Evolutionary conservation across 2,113 vertebrate species (phyloP).

Genomic region (Corythornis cristatus): DNA sequence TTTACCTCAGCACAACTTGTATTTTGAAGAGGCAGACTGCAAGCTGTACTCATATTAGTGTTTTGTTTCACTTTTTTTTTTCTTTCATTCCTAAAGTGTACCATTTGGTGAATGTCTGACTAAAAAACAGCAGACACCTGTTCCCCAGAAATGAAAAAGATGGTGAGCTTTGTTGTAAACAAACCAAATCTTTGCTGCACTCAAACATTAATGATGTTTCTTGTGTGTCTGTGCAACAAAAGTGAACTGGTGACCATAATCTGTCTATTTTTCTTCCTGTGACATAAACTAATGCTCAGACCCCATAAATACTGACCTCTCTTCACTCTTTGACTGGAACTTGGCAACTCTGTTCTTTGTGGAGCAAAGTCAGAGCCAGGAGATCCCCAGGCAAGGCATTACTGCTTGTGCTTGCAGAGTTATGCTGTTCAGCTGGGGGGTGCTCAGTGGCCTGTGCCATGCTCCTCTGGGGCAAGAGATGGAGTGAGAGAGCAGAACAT

Average conservation of each 20-base stretch:
- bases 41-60: not conserved
- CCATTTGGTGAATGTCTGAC: not conserved
- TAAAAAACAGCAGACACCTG: not conserved
- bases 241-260: not conserved
- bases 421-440: not conserved
- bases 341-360: not conserved
- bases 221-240: not conserved
- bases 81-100: not conserved
- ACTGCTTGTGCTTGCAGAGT: not conserved
- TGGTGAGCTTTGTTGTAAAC: not conserved
- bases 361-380: not conserved
- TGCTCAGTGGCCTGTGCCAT: accelerated
- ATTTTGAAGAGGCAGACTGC: not conserved
- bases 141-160: not conserved
- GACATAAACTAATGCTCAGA: not conserved
- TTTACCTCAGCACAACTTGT: not conserved
- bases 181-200: not conserved
- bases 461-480: not conserved
- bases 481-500: accelerated
- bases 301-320: not conserved
- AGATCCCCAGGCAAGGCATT: not conserved
- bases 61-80: not conserved
- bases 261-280: not conserved
- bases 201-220: not conserved
- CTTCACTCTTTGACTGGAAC: not conserved